Evolutionary conservation across 2,888 invertebrate genomes (phyloP).

Genomic region (Torymus tubicola): DNA sequence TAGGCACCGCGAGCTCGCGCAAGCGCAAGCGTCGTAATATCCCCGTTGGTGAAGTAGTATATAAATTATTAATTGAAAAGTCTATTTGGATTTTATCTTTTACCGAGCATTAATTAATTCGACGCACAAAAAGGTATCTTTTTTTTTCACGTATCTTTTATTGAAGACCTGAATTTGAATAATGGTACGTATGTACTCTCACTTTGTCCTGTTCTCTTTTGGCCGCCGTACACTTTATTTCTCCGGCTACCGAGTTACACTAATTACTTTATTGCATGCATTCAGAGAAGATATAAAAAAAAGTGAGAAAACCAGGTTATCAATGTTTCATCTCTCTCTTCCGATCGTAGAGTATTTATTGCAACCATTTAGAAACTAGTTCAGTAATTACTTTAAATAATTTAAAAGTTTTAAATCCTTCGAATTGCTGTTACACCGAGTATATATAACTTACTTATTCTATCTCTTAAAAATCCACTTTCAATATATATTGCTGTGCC

Average conservation of each 20-base stretch:
- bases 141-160: neutral
- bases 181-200: slow-evolving; percentile 5
- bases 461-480: too few relatives aligned
- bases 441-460: too few relatives aligned
- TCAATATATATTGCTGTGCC: too few relatives aligned
- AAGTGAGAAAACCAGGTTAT: neutral
- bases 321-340: neutral
- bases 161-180: slow-evolving; percentile 11
- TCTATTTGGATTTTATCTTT: slow-evolving; percentile 29
- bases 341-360: neutral
- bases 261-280: neutral
- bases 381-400: neutral
- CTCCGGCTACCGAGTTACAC: neutral
- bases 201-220: neutral
- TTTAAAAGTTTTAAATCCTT: neutral
- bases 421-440: neutral
- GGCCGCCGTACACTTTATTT: neutral
- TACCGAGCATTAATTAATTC: slow-evolving; percentile 28
- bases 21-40: neutral
- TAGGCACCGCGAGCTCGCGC: neutral
- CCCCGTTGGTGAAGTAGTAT: neutral
- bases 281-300: neutral
- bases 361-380: neutral
- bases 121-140: neutral
- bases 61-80: slow-evolving; percentile 45